These are phyloP conservation scores for Malthinus seriepunctatus DNA, from an alignment of 2,888 invertebrate genomes.

Conservation along the genomic window DNA sequence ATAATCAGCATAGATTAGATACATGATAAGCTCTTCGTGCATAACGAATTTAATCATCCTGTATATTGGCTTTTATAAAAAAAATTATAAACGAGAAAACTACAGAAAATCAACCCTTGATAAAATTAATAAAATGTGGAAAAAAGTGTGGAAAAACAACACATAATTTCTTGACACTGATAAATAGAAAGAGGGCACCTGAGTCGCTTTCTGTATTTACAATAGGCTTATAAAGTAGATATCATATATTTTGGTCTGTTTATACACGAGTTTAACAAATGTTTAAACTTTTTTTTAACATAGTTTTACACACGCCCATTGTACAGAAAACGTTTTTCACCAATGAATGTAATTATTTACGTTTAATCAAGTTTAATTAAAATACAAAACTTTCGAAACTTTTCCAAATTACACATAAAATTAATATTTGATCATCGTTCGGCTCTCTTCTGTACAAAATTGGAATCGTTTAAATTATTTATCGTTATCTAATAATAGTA, in stretches of 20 bases:
- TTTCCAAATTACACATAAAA: no score
- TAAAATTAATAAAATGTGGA: not conserved
- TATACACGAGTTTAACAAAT: slow-evolving; percentile 1
- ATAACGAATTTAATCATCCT: no score
- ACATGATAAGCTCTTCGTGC: no score
- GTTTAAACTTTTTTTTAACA: not conserved
- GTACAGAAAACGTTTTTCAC: not conserved
- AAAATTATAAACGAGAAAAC: not conserved
- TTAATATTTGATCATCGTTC: no score
- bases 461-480: no score
- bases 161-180: not conserved
- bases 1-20: no score
- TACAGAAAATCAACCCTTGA: not conserved
- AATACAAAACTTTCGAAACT: no score
- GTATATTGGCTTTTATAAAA: not conserved
- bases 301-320: not conserved
- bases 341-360: no score
- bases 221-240: slow-evolving; percentile 5
- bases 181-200: slow-evolving; percentile 2
- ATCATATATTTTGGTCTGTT: not conserved
- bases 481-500: no score
- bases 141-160: not conserved
- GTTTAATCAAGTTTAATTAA: no score
- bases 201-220: slow-evolving; percentile 4
- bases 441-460: no score